These are phyloP conservation scores for Ptyas mucosa DNA, from an alignment of 2,113 vertebrate species.

Conservation along the genomic window DNA sequence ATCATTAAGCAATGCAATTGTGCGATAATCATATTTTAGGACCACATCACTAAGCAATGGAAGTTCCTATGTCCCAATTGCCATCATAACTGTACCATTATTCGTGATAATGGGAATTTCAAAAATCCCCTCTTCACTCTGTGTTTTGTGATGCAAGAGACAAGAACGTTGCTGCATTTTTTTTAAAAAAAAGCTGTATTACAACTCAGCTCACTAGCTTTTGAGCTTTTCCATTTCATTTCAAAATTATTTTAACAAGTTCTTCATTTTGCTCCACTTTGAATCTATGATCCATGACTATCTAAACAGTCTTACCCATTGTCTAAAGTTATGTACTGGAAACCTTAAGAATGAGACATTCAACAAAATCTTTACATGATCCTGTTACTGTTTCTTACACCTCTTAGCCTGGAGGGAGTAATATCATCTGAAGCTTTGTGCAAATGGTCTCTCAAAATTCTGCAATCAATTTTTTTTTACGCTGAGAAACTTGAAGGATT, in stretches of 20 bases:
- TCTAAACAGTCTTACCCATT: conserved; percentile 45
- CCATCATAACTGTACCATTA: neutral
- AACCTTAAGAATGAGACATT: conserved; percentile 55
- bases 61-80: neutral
- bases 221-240: conserved; percentile 17
- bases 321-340: conserved; percentile 54
- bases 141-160: neutral
- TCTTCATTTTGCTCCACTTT: conserved; percentile 30
- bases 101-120: neutral
- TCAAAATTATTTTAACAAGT: conserved; percentile 39
- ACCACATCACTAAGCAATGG: neutral
- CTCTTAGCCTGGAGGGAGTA: conserved; percentile 53
- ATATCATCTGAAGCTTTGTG: conserved; percentile 24
- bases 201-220: conserved; percentile 3
- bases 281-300: conserved; percentile 48
- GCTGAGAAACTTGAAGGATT: neutral
- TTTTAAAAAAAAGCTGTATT: conserved; percentile 16
- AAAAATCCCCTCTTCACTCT: neutral
- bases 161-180: conserved; percentile 2
- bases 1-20: neutral
- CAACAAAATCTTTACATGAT: conserved; percentile 53
- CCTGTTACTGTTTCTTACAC: conserved; percentile 22
- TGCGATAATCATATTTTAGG: neutral
- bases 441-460: neutral
- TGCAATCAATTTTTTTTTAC: neutral